Evolutionary conservation across 92 coral and sea anemone species (phyloP).

Genomic region (Palythoa heliodiscus): DNA sequence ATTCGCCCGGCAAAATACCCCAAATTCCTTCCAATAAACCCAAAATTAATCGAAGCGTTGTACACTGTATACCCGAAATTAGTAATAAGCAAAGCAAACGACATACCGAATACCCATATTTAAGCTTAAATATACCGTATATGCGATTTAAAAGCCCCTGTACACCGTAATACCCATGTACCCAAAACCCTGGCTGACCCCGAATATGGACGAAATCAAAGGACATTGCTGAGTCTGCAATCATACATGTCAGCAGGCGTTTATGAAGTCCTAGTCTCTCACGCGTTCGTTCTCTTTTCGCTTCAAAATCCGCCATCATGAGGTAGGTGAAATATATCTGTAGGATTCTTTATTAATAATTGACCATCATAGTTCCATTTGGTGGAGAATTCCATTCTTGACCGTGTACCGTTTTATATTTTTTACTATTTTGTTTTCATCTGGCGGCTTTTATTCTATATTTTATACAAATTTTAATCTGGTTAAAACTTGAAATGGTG

Average conservation of each 20-base stretch:
- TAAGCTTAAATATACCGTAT: no score
- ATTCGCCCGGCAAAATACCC: no score
- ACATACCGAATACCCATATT: no score
- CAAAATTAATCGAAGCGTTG: no score
- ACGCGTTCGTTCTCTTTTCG: background rate
- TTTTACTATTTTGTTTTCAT: background rate
- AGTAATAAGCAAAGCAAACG: no score
- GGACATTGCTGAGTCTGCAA: background rate
- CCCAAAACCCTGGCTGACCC: no score
- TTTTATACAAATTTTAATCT: background rate
- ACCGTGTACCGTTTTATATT: background rate
- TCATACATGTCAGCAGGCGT: background rate
- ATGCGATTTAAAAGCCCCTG: no score
- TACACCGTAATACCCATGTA: no score
- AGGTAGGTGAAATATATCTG: background rate
- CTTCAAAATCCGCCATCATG: background rate
- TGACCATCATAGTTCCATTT: slow-evolving; percentile 2
- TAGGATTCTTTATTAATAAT: background rate
- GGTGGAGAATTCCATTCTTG: background rate
- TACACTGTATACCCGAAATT: no score
- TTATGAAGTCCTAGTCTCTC: background rate
- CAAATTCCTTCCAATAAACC: no score
- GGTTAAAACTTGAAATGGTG: background rate
- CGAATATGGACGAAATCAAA: no score
- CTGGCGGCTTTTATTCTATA: background rate